These are phyloP conservation scores for Cairina moschata DNA, from an alignment of 2,113 vertebrate species.

Conservation along the genomic window DNA sequence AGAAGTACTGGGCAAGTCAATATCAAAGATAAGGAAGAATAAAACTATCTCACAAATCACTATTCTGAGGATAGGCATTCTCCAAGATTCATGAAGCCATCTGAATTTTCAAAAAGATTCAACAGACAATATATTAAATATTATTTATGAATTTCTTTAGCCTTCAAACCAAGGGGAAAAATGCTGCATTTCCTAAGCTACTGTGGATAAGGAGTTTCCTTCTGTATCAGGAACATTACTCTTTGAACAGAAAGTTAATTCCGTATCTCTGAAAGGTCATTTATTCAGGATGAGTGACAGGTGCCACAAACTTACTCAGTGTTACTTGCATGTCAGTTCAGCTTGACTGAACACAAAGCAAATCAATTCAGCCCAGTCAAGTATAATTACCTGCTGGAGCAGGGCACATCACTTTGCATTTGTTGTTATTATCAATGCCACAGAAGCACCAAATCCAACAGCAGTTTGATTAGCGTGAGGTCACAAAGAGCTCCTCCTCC, in stretches of 20 bases:
- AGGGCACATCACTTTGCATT: not conserved
- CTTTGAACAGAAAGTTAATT: conserved; percentile 46
- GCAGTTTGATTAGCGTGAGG: not conserved
- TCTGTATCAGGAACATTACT: not conserved
- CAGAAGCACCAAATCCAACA: not conserved
- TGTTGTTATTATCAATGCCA: not conserved
- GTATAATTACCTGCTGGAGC: conserved; percentile 23
- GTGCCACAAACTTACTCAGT: not conserved
- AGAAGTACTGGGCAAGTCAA: not conserved
- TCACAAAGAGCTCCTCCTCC: not conserved
- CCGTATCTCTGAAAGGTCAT: not conserved
- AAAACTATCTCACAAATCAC: conserved; percentile 37
- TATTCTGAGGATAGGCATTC: conserved; percentile 54
- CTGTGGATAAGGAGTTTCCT: not conserved
- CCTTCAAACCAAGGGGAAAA: not conserved
- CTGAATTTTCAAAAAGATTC: conserved; percentile 15
- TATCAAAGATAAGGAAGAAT: conserved; percentile 34
- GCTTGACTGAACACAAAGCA: conserved; percentile 35
- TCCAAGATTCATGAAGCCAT: conserved; percentile 6
- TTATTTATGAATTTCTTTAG: not conserved
- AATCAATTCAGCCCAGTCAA: conserved; percentile 30
- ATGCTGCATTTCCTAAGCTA: not conserved
- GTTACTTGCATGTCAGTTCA: conserved; percentile 21
- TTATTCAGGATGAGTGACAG: conserved; percentile 19
- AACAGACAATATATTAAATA: not conserved